Evolutionary conservation across 1,140 invertebrate genomes (phyloP), one percentile per base, ranked within the genome.

Genomic region (Stegodyphus mimosarum): DNA sequence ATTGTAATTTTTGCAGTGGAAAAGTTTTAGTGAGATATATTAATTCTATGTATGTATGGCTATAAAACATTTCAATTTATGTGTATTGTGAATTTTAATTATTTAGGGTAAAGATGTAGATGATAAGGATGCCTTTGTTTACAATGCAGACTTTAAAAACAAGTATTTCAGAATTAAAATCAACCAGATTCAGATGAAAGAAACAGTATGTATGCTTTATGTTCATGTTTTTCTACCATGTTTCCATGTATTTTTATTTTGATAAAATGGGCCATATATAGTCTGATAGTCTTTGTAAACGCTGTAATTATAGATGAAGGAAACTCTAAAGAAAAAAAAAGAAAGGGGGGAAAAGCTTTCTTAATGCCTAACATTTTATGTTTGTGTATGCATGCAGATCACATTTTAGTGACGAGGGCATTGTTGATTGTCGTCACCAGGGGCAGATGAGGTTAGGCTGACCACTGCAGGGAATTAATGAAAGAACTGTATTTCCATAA

Each of bases 181-280:
- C 89, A 99, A 99, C 92, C 98, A 99, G 92, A 98, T 99, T 88
- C 98, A 99, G 92, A 97, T 99, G 96, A 99, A 99, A 90, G 98
- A 99, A 94, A 99, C 98, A 88, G 55, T 60, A 60, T 10, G 33
- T 33, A 33, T 33, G 33, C 33, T 33, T 33, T 33, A 3, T 33
- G 33, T 33, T 33, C 33, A 33, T 33, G 55, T 60, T 60, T 60
- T 60, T 10, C 9, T 60, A 10, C 55, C 9, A 60, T 15, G 13
- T 60, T 60, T 60, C 15, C 15, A 10, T 60, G 9, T 10, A 60
- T 15, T 15, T 60, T 60, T 60, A 60, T 60, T 60, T 60, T 10
- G 5, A 60, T 10, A 2, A 60, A 10, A 60, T 60, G 55, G 0
- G 1, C 5, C 15, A 60, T 10, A 60, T 60, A 33, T 33, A 33